These are phyloP conservation scores for Thecocarcelia acutangulata DNA, from an alignment of 2,888 invertebrate species.

Conservation along the genomic window DNA sequence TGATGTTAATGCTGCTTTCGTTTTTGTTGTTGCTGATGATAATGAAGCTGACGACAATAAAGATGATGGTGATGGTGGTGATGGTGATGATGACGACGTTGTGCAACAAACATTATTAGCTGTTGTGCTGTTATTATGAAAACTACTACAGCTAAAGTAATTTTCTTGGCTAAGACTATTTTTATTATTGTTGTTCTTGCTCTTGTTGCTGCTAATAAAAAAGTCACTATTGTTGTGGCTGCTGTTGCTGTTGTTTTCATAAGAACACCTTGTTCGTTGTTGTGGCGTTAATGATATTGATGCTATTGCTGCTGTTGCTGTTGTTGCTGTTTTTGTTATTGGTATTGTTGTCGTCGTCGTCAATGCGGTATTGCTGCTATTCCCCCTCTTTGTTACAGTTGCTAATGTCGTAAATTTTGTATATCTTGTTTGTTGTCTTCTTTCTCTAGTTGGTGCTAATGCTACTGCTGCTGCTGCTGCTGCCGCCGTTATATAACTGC, in stretches of 20 bases:
- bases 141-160: slow-evolving; percentile 46
- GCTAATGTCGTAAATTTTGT: slow-evolving; percentile 18
- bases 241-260: slow-evolving; percentile 19
- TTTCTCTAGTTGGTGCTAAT: not conserved
- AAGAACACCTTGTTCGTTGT: slow-evolving; percentile 40
- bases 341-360: slow-evolving; percentile 31
- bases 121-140: slow-evolving; percentile 34
- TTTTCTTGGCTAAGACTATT: slow-evolving; percentile 1
- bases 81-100: slow-evolving; percentile 39
- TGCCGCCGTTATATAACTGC: slow-evolving; percentile 7
- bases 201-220: slow-evolving; percentile 4
- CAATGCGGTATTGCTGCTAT: slow-evolving; percentile 9
- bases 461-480: not conserved
- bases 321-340: slow-evolving; percentile 47
- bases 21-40: not conserved
- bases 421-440: slow-evolving; percentile 18
- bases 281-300: slow-evolving; percentile 28
- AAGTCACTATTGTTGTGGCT: slow-evolving; percentile 16
- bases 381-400: slow-evolving; percentile 11
- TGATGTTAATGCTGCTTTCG: slow-evolving; percentile 1
- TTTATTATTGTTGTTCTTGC: slow-evolving; percentile 4
- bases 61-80: slow-evolving; percentile 42
- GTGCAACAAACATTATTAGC: slow-evolving; percentile 37
- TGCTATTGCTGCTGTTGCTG: slow-evolving; percentile 21
- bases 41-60: too few relatives aligned